phyloP scores from a whole-genome alignment of 2,888 invertebrate genomes.

The Plusia festucae region DNA sequence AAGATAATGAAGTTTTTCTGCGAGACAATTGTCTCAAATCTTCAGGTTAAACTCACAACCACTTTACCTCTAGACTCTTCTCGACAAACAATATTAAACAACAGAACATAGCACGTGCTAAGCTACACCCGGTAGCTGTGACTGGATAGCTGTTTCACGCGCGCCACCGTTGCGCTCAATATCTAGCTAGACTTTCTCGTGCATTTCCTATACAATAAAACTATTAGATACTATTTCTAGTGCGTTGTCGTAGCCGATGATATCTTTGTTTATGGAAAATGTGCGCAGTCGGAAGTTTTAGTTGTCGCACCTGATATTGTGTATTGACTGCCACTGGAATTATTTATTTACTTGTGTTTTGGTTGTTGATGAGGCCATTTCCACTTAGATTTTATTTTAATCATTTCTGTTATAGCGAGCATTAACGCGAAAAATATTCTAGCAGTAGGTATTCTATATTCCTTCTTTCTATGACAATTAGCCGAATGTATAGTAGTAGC shows the following conservation, averaged over 20 bases:
- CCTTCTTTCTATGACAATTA: too few relatives aligned
- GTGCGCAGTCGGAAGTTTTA: constrained; percentile 6
- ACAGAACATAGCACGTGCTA: not conserved
- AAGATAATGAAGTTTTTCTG: too few relatives aligned
- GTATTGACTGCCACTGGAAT: not conserved
- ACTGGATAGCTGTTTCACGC: constrained; percentile 44
- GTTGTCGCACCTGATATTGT: constrained; percentile 6
- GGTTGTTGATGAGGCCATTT: not conserved
- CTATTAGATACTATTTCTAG: constrained; percentile 14
- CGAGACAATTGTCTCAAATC: not conserved
- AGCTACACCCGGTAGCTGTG: constrained; percentile 27
- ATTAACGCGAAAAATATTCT: too few relatives aligned
- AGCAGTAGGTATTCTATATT: too few relatives aligned
- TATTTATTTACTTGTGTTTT: not conserved
- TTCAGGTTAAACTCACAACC: too few relatives aligned
- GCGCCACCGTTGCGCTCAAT: constrained; percentile 6
- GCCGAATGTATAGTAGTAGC: not conserved
- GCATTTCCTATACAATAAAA: constrained; percentile 16
- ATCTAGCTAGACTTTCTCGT: constrained; percentile 6
- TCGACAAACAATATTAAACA: not conserved
- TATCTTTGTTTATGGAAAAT: constrained; percentile 28
- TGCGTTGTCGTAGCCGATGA: constrained; percentile 25
- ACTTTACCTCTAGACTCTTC: not conserved
- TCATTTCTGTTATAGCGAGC: too few relatives aligned
- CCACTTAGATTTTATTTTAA: too few relatives aligned